phyloP scores from a whole-genome alignment of 2,113 vertebrate species.

The Pygoscelis adeliae region DNA sequence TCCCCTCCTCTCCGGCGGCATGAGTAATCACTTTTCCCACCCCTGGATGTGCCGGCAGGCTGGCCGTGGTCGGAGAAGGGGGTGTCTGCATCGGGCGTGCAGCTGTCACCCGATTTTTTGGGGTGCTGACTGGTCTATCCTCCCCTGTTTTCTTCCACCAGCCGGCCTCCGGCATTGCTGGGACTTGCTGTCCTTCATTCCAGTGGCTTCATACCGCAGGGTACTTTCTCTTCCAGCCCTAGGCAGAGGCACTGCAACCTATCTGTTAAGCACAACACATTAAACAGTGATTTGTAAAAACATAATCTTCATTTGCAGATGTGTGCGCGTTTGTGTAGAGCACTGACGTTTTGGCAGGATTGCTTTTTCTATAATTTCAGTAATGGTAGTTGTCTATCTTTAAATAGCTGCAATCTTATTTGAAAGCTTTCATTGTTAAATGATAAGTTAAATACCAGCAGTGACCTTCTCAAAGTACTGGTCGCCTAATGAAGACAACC shows the following conservation, averaged over 20 bases:
- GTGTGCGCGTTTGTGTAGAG: neutral
- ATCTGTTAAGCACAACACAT: neutral
- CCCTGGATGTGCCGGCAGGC: neutral
- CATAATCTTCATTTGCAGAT: neutral
- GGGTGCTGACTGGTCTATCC: neutral
- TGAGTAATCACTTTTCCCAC: constrained; percentile 62
- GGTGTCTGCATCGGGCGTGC: neutral
- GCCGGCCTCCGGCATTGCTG: neutral
- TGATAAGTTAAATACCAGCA: neutral
- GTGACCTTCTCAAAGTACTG: neutral
- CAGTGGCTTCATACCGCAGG: neutral
- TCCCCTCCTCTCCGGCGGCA: neutral
- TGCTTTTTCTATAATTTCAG: neutral
- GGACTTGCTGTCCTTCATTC: neutral
- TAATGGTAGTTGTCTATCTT: neutral
- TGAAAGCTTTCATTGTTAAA: neutral
- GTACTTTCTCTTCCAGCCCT: neutral
- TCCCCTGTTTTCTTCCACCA: neutral
- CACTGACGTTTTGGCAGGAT: neutral
- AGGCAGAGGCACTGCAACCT: neutral
- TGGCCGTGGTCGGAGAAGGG: neutral
- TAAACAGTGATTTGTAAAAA: neutral
- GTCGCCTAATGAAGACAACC: neutral
- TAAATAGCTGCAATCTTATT: neutral
- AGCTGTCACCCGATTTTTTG: neutral